Percentiles rank a stretch among this genome's conserved stretches.
Evolutionary conservation across 1,140 invertebrate genomes (phyloP).

Genomic region (Formica exsecta): DNA sequence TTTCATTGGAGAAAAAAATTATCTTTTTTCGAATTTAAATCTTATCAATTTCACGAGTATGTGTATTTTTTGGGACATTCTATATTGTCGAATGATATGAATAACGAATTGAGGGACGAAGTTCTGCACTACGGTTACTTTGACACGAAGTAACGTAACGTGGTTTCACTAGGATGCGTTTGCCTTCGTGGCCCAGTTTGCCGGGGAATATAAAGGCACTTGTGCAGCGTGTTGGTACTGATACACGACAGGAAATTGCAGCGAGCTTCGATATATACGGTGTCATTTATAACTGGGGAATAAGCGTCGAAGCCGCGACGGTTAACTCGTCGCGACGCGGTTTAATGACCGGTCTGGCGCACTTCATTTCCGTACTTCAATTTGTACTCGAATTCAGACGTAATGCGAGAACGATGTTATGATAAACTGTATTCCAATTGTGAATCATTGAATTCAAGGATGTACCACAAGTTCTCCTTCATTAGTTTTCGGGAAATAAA

Average conservation of each 20-base stretch:
- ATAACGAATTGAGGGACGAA: conserved; percentile 47
- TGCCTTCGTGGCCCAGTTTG: conserved; percentile 52
- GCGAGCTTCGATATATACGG: conserved; percentile 66
- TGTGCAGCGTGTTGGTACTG: conserved; percentile 26
- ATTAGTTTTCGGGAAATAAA: neutral
- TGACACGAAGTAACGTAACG: conserved; percentile 45
- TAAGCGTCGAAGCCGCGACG: conserved; percentile 34
- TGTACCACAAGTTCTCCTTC: neutral
- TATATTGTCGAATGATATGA: conserved; percentile 25
- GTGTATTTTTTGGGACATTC: neutral
- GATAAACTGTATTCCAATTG: conserved; percentile 29
- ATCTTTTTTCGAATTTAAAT: neutral
- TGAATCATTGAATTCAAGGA: neutral
- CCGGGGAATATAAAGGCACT: conserved; percentile 61
- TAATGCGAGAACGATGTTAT: conserved; percentile 10
- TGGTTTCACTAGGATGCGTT: conserved; percentile 55
- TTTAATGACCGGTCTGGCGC: conserved; percentile 44
- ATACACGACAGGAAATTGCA: conserved; percentile 70
- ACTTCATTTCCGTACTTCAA: conserved; percentile 50
- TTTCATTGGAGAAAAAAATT: neutral
- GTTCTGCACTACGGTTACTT: conserved; percentile 45
- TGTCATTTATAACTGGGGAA: conserved; percentile 38
- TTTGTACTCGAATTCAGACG: neutral
- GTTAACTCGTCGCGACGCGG: conserved; percentile 38
- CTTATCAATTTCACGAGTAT: neutral